Base-by-base conservation (phyloP, 2,888 invertebrate species). In the Hirudinaria manillensis region DNA sequence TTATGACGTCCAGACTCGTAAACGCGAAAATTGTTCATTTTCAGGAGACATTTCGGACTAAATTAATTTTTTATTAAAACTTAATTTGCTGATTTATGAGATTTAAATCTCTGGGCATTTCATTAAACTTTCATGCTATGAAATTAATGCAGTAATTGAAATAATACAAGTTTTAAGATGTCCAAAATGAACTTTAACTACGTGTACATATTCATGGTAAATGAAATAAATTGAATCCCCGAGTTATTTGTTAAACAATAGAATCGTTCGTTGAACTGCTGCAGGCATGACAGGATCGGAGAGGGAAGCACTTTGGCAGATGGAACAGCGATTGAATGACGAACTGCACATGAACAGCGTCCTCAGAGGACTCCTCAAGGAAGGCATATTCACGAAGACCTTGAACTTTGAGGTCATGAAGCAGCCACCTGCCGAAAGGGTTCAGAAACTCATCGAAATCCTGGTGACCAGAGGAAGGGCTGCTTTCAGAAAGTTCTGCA, bases 381-480 rank as follows among this genome's bases (percentile, higher is more conserved):
- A 75, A 34, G 53, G 70, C 27, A 55, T 80, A 21, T 76, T 79
- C 70, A 79, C 80, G 4, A 79, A 76, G 56, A 80, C 79, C 3
- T 67, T 80, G 13, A 76, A 76, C 74, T 79, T 79, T 65, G 80
- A 80, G 68, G 79, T 80, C 21, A 77, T 78, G 79, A 79, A 80
- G 56, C 77, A 75, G 24, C 70, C 78, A 2, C 61, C 61, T n/a
- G 32, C 72, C 3, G 77, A 77, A 53, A 51, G 80, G 7, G 76
- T 79, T 21, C 38, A 61, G 6, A 76, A 75, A 36, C 70, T 80
- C 29, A 73, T 80, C 34, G 77, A 78, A n/a, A 71, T 80, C 24
- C 72, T 80, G 7, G 29, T 51, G 27, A 75, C 38, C 13, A 65
- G 80, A n/a, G 80, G 80, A 34, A 38, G 72, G 32, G 51, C 75